Evolutionary conservation across 2,888 invertebrate species (phyloP), one percentile per base, ranked within the genome.

Genomic region (Callinectes sapidus): DNA sequence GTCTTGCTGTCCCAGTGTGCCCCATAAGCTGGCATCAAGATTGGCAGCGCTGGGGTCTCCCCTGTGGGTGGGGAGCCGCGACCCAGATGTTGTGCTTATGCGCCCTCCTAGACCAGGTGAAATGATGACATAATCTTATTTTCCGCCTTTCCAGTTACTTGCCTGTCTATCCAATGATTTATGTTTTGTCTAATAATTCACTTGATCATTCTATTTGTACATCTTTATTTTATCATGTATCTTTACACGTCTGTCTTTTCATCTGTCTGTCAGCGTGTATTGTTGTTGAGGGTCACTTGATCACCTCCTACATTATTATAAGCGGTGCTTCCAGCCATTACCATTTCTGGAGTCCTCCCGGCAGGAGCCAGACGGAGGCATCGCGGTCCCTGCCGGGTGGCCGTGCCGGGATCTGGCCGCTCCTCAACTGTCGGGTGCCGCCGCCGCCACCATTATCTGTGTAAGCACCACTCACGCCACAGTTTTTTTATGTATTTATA

Each of bases 391-490:
- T 81, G 81, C 81, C 81, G 81, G 35, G 81, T 81, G 16, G 81
- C 81, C 35, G 16, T 81, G 35, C 81, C 81, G 3, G 32, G 32
- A 16, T 32, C 81, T 10, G 35, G 81, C 35, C 81, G 81, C 81
- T 3, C 35, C 35, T 32, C 81, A 16, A 32, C 81, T 32, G 81
- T 35, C 16, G 13, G n/a, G 3, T 81, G 81, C 35, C 81, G 13
- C 35, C 81, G 81, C 81, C 81, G 81, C 81, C 16, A 81, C 81
- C 81, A 81, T 18, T 81, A 81, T 35, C 81, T 81, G 14, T 81
- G 81, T 81, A 81, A 81, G 81, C 81, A 81, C 16, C 81, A 81
- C 28, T n/a, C n/a, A 71, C n/a, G n/a, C 81, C 32, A 10, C 16
- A 16, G n/a, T n/a, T n/a, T n/a, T n/a, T n/a, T n/a, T n/a, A n/a